These are phyloP conservation scores for Geotrypetes seraphini DNA, from an alignment of 2,797 vertebrate genomes.

Conservation along the genomic window DNA sequence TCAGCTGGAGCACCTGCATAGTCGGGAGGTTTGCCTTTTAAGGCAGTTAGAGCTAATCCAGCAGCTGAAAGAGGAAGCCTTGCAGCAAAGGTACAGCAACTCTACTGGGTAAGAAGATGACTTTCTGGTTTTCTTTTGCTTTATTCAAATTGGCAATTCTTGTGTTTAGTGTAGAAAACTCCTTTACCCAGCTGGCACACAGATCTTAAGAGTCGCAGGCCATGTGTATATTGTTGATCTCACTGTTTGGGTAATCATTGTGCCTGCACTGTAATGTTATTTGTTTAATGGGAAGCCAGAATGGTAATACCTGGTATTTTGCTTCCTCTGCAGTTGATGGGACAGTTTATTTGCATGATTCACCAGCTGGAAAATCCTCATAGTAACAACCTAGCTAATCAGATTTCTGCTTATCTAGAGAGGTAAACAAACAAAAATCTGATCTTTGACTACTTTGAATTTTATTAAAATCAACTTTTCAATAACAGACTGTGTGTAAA, in stretches of 20 bases:
- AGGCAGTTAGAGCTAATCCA: constrained; percentile 83
- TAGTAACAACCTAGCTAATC: constrained; percentile 66
- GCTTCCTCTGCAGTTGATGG: constrained; percentile 80
- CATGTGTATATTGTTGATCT: too few species aligned
- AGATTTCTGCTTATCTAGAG: constrained; percentile 80
- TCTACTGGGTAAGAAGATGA: constrained; percentile 69
- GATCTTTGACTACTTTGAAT: too few species aligned
- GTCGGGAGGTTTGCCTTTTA: constrained; percentile 82
- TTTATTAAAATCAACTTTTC: too few species aligned
- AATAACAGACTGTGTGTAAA: too few species aligned
- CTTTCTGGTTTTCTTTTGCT: background rate
- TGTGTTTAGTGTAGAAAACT: too few species aligned
- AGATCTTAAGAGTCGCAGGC: too few species aligned
- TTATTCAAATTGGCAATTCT: too few species aligned
- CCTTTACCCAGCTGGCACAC: too few species aligned
- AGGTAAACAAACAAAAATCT: constrained; percentile 72
- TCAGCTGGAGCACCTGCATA: constrained; percentile 85
- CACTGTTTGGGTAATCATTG: too few species aligned
- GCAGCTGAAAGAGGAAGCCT: constrained; percentile 77
- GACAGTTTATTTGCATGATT: constrained; percentile 80
- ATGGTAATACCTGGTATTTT: too few species aligned
- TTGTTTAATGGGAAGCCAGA: too few species aligned
- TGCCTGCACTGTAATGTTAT: too few species aligned
- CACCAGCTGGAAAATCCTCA: constrained; percentile 74
- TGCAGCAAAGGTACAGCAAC: constrained; percentile 80